Evolutionary conservation across 2,888 invertebrate species (phyloP).

Genomic region (Megaustenia siamemsis): DNA sequence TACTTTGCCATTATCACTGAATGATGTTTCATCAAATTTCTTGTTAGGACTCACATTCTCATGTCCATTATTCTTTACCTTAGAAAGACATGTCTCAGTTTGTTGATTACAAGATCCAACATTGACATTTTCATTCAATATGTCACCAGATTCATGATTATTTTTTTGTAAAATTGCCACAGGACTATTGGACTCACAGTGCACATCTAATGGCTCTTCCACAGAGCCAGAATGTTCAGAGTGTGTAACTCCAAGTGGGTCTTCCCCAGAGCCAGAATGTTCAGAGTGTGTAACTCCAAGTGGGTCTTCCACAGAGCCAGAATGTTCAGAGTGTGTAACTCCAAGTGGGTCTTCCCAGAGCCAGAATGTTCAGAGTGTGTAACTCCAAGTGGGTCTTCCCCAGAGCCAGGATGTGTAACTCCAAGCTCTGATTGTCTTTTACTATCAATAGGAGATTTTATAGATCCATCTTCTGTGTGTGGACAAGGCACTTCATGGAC

Average conservation of each 20-base stretch:
- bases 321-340: background rate
- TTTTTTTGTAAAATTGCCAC: background rate
- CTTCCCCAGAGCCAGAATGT: background rate
- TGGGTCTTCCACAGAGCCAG: slow-evolving; percentile 22
- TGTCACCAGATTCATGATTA: background rate
- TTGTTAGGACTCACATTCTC: background rate
- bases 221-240: background rate
- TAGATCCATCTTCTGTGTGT: background rate
- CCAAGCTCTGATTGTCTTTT: too few relatives aligned
- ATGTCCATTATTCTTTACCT: background rate
- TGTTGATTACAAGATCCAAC: background rate
- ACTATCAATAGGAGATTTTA: background rate
- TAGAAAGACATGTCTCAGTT: background rate
- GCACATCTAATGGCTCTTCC: slow-evolving; percentile 34
- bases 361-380: background rate
- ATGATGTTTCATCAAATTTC: background rate
- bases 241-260: too few relatives aligned
- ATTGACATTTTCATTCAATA: background rate
- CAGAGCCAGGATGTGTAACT: background rate
- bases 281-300: slow-evolving; percentile 24
- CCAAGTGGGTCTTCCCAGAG: too few relatives aligned
- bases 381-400: slow-evolving; percentile 35
- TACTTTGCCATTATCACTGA: background rate
- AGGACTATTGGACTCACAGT: background rate
- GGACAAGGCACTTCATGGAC: background rate